Conservation (phyloP, 2,888 invertebrate genomes). For the Scaeva pyrastri region DNA sequence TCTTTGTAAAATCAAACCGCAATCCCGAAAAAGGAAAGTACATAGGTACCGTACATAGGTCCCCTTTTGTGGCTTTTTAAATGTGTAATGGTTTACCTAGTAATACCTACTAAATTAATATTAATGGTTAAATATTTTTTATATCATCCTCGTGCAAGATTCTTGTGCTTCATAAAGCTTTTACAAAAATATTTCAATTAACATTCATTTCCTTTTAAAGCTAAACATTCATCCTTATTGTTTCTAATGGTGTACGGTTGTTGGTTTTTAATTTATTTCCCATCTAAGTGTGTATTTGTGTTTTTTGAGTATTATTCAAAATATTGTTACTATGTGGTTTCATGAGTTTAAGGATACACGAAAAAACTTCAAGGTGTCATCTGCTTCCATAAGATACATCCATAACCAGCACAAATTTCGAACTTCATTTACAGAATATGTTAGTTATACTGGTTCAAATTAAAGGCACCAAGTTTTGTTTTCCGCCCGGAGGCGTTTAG, state of each 20-base stretch:
- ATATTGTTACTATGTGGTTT: background rate
- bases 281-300: slow-evolving; percentile 21
- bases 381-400: too few relatives aligned
- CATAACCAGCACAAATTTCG: too few relatives aligned
- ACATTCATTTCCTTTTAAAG: slow-evolving; percentile 16
- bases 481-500: too few relatives aligned
- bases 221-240: slow-evolving; percentile 19
- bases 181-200: background rate
- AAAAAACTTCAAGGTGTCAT: background rate
- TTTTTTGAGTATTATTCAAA: background rate
- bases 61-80: background rate
- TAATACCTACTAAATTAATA: too few relatives aligned
- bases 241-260: slow-evolving; percentile 13
- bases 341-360: background rate
- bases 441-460: too few relatives aligned
- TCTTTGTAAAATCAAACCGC: background rate
- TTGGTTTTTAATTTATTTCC: slow-evolving; percentile 4
- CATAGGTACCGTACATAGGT: background rate
- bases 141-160: background rate
- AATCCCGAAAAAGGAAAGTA: background rate
- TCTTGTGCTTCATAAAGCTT: background rate
- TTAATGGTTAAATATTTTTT: too few relatives aligned
- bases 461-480: too few relatives aligned
- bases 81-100: too few relatives aligned
- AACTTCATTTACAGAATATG: too few relatives aligned